A percentile compares a stretch with the other conserved stretches of the same genome.
Evolutionary conservation across 2,797 vertebrate genomes (phyloP).

Genomic region (Myioborus melanocephalus): DNA sequence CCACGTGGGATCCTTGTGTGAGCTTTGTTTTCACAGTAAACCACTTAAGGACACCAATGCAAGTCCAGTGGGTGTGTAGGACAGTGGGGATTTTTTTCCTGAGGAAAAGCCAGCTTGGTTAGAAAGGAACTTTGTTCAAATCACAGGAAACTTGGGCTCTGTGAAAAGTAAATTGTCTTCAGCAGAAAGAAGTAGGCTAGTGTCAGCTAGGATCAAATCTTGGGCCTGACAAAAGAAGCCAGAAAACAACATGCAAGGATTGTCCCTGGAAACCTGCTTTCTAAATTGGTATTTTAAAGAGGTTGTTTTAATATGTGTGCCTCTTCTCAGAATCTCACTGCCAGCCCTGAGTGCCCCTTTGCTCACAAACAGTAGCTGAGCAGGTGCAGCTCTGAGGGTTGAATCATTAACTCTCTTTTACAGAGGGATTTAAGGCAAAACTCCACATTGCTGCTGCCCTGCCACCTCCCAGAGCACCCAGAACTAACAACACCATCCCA

Average conservation of each 20-base stretch:
- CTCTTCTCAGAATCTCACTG: background rate
- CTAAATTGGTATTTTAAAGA: background rate
- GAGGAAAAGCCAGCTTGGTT: background rate
- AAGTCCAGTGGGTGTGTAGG: background rate
- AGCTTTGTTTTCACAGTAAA: background rate
- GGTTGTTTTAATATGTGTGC: background rate
- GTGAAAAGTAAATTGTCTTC: background rate
- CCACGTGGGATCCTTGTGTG: fast-evolving
- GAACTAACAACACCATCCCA: background rate
- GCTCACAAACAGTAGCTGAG: background rate
- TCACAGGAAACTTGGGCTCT: background rate
- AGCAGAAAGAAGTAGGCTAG: background rate
- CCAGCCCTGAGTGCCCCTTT: background rate
- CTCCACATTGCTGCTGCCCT: background rate
- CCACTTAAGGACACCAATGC: background rate
- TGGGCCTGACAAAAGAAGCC: background rate
- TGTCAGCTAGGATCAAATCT: background rate
- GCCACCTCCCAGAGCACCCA: background rate
- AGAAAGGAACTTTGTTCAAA: background rate
- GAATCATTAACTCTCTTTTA: background rate
- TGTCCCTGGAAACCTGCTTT: background rate
- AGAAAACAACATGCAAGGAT: background rate
- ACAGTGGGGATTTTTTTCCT: background rate
- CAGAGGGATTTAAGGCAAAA: background rate
- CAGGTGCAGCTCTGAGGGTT: background rate